Evolutionary conservation across 2,113 vertebrate genomes (phyloP), one percentile per base, ranked within the genome.

Genomic region (Poecile atricapillus): DNA sequence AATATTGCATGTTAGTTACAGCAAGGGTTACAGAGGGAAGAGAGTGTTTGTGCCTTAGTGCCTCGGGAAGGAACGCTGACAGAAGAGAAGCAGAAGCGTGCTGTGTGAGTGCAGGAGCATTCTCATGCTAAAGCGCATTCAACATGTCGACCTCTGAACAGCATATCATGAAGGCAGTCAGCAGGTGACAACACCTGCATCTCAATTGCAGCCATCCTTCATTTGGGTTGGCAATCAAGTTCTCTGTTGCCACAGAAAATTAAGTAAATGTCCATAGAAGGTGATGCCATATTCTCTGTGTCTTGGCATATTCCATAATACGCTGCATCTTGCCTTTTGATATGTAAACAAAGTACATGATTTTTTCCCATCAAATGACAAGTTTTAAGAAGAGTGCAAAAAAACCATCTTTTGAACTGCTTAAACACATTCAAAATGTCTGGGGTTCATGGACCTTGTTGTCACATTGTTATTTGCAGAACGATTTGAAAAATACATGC

Each of bases 381-480:
- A 83, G 69, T 86, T 95, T 92, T 90, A 94, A 60, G 79, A 93
- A 95, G 89, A 93, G 83, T 92, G 83, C 71, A 83, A 87, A 97
- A 96, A 93, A 89, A 13, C 0, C 37, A 30, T 56, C 56, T 90
- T 95, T 95, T 82, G 73, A 93, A 92, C 43, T 83, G 78, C 70
- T 95, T 71, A 73, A 96, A 88, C 76, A 92, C 85, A 91, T 94
- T 95, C 89, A 93, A 95, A 96, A 94, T 78, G 93, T 95, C 96
- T 95, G 83, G 87, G 94, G 52, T 96, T 97, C 97, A 97, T n/a
- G 98, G 95, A 98, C 97, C 96, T 97, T 97, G 96, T 97, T 98
- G 91, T 97, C 98, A 96, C 94, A 96, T 90, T 93, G 94, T 96
- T 94, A 90, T 96, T 98, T 96, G 83, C 94, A 93, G 97, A 95